phyloP scores from a whole-genome alignment of 2,888 invertebrate genomes.

The Cryptops parisi region DNA sequence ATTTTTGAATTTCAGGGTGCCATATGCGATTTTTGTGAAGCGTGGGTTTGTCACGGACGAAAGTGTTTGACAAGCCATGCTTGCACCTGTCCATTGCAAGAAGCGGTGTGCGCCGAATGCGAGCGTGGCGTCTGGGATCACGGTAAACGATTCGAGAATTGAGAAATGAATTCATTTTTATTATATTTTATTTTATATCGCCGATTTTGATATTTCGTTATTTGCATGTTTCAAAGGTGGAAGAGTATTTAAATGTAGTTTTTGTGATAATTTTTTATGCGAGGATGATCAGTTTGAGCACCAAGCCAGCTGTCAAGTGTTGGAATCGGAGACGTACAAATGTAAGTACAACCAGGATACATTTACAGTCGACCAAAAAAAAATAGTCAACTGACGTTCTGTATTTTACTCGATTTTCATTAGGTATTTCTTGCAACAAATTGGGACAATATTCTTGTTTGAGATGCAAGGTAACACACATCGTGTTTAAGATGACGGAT shows the following conservation, averaged over 20 bases:
- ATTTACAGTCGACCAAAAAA: no score
- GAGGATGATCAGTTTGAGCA: constrained; percentile 96
- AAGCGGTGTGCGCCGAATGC: constrained; percentile 81
- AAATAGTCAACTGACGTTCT: no score
- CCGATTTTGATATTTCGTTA: neutral
- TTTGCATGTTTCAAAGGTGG: constrained; percentile 32
- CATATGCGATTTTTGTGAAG: constrained; percentile 93
- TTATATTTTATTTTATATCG: no score
- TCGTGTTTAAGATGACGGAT: no score
- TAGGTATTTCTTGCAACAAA: constrained; percentile 85
- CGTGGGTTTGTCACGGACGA: constrained; percentile 90
- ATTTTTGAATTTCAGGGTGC: constrained; percentile 77
- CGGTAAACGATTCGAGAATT: constrained; percentile 37
- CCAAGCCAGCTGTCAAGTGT: constrained; percentile 88
- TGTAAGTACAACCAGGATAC: no score
- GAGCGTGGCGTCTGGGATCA: constrained; percentile 92
- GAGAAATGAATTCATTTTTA: neutral
- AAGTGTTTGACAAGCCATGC: constrained; percentile 82
- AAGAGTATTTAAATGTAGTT: constrained; percentile 64
- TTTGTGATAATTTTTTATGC: constrained; percentile 68
- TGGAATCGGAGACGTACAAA: constrained; percentile 89
- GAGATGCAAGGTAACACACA: constrained; percentile 54
- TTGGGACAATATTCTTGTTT: constrained; percentile 90
- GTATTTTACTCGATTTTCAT: no score
- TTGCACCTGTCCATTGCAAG: constrained; percentile 75